Base-by-base conservation (phyloP, 2,888 invertebrate species). In the Theretra japonica region DNA sequence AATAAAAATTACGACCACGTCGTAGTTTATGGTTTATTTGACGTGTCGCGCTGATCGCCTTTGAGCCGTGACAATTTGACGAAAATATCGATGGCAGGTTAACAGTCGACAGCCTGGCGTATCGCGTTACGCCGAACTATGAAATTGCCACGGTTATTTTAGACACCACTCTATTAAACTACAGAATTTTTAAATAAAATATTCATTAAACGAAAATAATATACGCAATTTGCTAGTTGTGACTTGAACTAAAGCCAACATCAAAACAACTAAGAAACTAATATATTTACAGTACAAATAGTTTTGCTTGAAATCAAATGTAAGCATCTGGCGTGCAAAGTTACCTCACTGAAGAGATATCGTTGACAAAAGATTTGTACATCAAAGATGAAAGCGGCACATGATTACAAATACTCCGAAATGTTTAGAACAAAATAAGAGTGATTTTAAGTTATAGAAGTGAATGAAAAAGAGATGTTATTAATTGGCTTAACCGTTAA, bases 71-170 rank as follows among this genome's bases (percentile, higher is more conserved):
- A 84, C 85, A 84, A 86, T 82, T 89, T 91, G 88, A 88, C 88
- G 86, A 90, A 92, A 92, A 92, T 91, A 91, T 92, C 88, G 90
- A 89, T 87, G 87, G 80, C 84, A 80, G 76, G 82, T 85, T 90
- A 89, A 88, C 89, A 89, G 83, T 75, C 80, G 85, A 90, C 86
- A 88, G 83, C 91, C 86, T 84, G 78, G 83, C 87, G 84, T 91
- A 90, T 93, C 89, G 77, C 71, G 83, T 92, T 92, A 89, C 91
- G 82, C 73, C 75, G 83, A 86, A 86, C 86, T 86, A 85, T 87
- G 86, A 87, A 89, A 88, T 87, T 85, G 83, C 84, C 76, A 73
- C 73, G 76, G 85, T 82, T 88, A 88, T 88, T 85, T 90, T 84
- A 75, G 84, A 85, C 77, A 76, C 80, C 84, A 83, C 80, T 84